A percentile compares a stretch with the other conserved stretches of the same genome.
These are phyloP conservation scores for Parnassius mnemosyne DNA, from an alignment of 2,888 invertebrate genomes.

Conservation along the genomic window DNA sequence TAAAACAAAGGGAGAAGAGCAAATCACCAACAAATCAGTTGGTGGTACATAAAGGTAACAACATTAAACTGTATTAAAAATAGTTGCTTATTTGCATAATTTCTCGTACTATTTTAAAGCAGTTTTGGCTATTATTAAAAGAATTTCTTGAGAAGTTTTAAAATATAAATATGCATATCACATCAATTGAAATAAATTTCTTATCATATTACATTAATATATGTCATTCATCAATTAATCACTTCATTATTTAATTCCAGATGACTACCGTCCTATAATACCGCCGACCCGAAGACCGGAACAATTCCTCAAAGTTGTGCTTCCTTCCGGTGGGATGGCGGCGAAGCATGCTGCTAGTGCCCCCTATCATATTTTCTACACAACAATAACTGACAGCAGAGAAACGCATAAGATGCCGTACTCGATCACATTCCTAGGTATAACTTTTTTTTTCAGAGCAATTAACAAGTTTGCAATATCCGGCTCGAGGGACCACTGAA, in stretches of 20 bases:
- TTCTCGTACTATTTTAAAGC: too few relatives aligned
- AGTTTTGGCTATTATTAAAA: too few relatives aligned
- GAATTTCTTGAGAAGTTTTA: too few relatives aligned
- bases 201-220: too few relatives aligned
- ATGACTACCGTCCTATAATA: conserved; percentile 60
- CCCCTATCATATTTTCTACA: conserved; percentile 89
- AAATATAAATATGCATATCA: too few relatives aligned
- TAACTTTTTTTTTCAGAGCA: conserved; percentile 9
- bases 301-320: conserved; percentile 75
- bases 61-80: too few relatives aligned
- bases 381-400: conserved; percentile 83
- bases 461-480: too few relatives aligned
- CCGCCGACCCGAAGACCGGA: conserved; percentile 57
- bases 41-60: neutral
- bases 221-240: too few relatives aligned
- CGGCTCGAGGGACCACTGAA: too few relatives aligned
- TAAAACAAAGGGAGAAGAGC: conserved; percentile 18
- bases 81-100: too few relatives aligned
- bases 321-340: conserved; percentile 82
- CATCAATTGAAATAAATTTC: too few relatives aligned
- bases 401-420: conserved; percentile 83
- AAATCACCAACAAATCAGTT: conserved; percentile 20
- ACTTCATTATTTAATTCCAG: conserved; percentile 35
- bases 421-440: conserved; percentile 86
- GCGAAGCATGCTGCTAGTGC: conserved; percentile 83